Conservation (phyloP, 2,888 invertebrate genomes). For the Xestobium rufovillosum region DNA sequence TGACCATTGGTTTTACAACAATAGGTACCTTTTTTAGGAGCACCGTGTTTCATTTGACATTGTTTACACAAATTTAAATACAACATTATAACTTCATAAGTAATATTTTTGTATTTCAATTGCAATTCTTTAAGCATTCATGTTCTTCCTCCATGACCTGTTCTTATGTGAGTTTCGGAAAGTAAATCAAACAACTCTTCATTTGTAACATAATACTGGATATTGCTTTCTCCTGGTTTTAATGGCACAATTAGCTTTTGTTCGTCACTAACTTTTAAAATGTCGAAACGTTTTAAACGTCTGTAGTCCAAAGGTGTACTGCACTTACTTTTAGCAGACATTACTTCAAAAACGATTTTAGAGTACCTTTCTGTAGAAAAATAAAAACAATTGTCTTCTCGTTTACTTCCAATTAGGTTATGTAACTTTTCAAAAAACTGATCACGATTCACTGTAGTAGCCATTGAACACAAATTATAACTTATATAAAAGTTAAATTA, state of each 20-base stretch:
- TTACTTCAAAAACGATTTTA: slow-evolving; percentile 27
- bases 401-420: slow-evolving; percentile 25
- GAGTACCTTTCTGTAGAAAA: slow-evolving; percentile 25
- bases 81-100: slow-evolving; percentile 26
- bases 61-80: slow-evolving; percentile 27
- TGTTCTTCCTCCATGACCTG: slow-evolving; percentile 29
- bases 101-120: slow-evolving; percentile 30
- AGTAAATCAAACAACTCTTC: too few species aligned
- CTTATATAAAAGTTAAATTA: slow-evolving; percentile 15
- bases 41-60: slow-evolving; percentile 26
- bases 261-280: slow-evolving; percentile 26
- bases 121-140: slow-evolving; percentile 29
- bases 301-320: slow-evolving; percentile 24
- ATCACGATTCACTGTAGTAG: slow-evolving; percentile 24
- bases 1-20: slow-evolving; percentile 18
- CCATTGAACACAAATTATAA: slow-evolving; percentile 23
- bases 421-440: slow-evolving; percentile 23
- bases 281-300: slow-evolving; percentile 26
- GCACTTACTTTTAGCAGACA: slow-evolving; percentile 27
- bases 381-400: slow-evolving; percentile 29
- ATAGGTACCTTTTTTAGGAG: slow-evolving; percentile 22
- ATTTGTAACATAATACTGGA: too few species aligned
- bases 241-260: slow-evolving; percentile 26
- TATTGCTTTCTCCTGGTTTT: slow-evolving; percentile 25
- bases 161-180: slow-evolving; percentile 27